Conservation (phyloP, 2,888 invertebrate genomes). For the Agriopis marginaria region DNA sequence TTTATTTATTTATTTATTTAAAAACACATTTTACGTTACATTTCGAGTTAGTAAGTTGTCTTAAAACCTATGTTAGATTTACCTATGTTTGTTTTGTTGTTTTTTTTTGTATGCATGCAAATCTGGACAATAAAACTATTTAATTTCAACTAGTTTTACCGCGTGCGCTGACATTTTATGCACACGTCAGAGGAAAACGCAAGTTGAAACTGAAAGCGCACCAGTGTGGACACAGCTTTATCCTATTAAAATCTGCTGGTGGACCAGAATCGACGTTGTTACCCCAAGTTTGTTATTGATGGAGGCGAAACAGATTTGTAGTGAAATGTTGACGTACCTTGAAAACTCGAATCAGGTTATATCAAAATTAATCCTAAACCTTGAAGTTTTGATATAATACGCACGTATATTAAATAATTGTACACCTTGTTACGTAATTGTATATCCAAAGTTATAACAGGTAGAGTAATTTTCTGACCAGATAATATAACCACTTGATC, state of each 20-base stretch:
- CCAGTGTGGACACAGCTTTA: background rate
- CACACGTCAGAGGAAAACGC: background rate
- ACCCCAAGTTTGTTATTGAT: conserved; percentile 43
- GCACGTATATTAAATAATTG: background rate
- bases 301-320: conserved; percentile 26
- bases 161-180: background rate
- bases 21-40: too few relatives aligned
- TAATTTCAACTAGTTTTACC: too few relatives aligned
- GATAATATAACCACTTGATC: too few relatives aligned
- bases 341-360: background rate
- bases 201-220: background rate
- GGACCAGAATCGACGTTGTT: conserved; percentile 20
- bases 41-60: too few relatives aligned
- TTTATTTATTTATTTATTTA: too few relatives aligned
- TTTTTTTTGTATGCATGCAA: too few relatives aligned
- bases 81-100: too few relatives aligned
- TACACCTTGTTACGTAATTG: too few relatives aligned
- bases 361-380: background rate
- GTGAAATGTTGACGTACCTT: conserved; percentile 38
- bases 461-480: too few relatives aligned
- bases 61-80: too few relatives aligned
- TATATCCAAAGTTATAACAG: too few relatives aligned
- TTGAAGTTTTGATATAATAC: conserved; percentile 13
- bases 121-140: too few relatives aligned
- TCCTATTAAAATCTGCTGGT: conserved; percentile 41